Evolutionary conservation across 2,113 vertebrate species (phyloP).

Genomic region (Zosterops lateralis): DNA sequence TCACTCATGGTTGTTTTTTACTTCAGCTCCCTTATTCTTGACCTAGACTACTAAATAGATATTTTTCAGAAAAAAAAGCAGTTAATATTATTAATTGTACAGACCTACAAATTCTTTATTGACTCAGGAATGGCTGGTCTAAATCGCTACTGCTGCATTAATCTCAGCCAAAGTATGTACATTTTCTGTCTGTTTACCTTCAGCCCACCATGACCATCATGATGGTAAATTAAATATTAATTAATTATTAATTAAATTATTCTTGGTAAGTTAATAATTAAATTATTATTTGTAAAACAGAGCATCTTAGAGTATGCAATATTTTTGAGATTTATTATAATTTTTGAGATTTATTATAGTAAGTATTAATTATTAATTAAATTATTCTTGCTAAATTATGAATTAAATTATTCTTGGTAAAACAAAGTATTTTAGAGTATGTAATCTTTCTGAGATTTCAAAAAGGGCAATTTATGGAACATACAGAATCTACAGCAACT

Average conservation of each 20-base stretch:
- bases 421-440: neutral
- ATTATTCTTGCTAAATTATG: neutral
- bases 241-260: too few species aligned
- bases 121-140: neutral
- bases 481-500: neutral
- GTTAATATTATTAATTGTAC: neutral
- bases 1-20: neutral
- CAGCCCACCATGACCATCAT: neutral
- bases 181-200: neutral
- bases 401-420: neutral
- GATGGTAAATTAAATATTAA: neutral
- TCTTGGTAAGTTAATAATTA: too few species aligned
- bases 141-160: neutral
- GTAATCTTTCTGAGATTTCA: neutral
- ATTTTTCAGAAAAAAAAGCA: neutral
- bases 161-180: neutral
- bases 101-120: neutral
- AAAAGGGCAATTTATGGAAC: neutral
- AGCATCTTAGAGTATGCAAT: too few species aligned
- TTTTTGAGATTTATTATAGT: too few species aligned
- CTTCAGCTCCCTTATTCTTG: neutral
- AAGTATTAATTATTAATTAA: neutral
- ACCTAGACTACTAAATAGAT: neutral
- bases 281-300: too few species aligned
- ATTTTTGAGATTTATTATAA: too few species aligned